Evolutionary conservation across 2,797 vertebrate genomes (phyloP).

Genomic region (Enteromius paludinosus): DNA sequence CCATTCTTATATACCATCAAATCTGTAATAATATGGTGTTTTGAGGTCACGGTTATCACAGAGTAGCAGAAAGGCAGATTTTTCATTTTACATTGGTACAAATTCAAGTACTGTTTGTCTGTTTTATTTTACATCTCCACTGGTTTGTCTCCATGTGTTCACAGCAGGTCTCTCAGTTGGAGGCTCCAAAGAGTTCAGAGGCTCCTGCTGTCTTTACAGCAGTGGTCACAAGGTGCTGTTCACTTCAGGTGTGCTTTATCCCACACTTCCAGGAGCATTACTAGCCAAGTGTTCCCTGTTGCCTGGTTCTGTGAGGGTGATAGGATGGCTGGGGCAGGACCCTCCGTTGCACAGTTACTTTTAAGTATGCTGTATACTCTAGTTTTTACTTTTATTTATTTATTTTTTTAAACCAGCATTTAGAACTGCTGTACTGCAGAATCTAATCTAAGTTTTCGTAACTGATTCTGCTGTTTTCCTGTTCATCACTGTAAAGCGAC

Average conservation of each 20-base stretch:
- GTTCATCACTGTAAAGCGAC: background rate
- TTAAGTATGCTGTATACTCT: too few relatives aligned
- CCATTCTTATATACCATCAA: background rate
- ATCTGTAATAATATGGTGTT: background rate
- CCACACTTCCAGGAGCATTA: conserved; percentile 4
- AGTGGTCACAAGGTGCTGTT: background rate
- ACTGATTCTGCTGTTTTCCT: background rate
- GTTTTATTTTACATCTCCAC: background rate
- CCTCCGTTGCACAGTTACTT: background rate
- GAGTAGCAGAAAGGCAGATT: background rate
- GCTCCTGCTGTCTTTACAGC: conserved; percentile 4
- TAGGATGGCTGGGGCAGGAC: background rate
- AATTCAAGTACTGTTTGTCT: background rate
- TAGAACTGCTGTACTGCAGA: background rate
- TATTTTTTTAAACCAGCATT: too few relatives aligned
- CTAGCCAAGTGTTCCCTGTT: background rate
- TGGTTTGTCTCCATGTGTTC: conserved; percentile 15
- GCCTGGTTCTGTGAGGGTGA: background rate
- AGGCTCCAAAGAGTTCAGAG: background rate
- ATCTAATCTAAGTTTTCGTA: background rate
- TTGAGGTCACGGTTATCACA: background rate
- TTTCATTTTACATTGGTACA: background rate
- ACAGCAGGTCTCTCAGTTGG: background rate
- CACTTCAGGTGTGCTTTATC: conserved; percentile 8
- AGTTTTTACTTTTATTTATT: too few relatives aligned